Percentiles rank a stretch among this genome's conserved stretches.
These are phyloP conservation scores for Chionoecetes opilio DNA, from an alignment of 1,140 invertebrate genomes.

Conservation along the genomic window DNA sequence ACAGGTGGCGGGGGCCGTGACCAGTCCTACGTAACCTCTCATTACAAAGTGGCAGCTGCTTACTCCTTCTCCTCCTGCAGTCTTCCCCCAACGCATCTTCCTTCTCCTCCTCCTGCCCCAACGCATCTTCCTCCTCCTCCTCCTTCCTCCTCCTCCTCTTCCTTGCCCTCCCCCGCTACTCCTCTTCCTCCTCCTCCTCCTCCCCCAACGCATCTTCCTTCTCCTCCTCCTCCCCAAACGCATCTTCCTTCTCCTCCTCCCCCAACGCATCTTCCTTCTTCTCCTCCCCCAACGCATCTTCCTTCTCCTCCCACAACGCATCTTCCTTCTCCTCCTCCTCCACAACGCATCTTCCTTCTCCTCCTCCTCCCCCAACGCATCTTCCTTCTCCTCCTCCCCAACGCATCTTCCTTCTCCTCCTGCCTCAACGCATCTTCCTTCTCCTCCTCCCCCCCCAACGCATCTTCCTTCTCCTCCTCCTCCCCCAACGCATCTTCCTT, in stretches of 20 bases:
- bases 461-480: too few relatives aligned
- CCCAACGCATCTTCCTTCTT: not conserved
- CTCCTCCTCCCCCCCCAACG: too few relatives aligned
- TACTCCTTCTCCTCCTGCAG: not conserved
- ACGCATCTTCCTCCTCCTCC: not conserved
- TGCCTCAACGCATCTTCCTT: too few relatives aligned
- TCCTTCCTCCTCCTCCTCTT: not conserved
- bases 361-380: not conserved
- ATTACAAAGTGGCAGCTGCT: constrained; percentile 21
- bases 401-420: too few relatives aligned
- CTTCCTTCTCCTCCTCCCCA: not conserved
- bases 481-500: too few relatives aligned
- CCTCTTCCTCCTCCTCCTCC: not conserved
- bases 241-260: not conserved
- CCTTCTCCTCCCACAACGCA: not conserved
- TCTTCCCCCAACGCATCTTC: not conserved
- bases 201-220: not conserved
- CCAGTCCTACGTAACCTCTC: constrained; percentile 49
- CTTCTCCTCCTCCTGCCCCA: not conserved
- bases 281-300: not conserved
- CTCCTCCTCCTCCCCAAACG: too few relatives aligned
- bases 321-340: not conserved
- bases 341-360: not conserved
- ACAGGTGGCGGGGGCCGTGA: constrained; percentile 51
- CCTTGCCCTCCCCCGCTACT: not conserved